Conservation (phyloP, 2,888 invertebrate genomes). For the Acrobasis consociella region DNA sequence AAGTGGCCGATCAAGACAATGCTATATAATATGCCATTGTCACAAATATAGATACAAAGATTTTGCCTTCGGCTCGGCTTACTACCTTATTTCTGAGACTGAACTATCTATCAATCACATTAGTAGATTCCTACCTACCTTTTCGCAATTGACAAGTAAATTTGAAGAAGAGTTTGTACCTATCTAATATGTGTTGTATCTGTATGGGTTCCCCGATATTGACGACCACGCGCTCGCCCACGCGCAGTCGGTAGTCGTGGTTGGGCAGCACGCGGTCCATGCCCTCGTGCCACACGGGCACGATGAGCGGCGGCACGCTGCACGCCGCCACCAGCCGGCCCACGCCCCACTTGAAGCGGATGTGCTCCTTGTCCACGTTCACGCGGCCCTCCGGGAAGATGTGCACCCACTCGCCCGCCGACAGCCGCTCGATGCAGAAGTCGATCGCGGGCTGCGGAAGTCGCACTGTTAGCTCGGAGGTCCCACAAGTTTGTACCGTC, state of each 20-base stretch:
- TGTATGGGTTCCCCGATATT: slow-evolving; percentile 94
- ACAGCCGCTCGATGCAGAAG: slow-evolving; percentile 94
- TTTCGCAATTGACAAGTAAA: too few relatives aligned
- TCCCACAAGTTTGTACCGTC: too few relatives aligned
- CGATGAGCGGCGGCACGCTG: slow-evolving; percentile 85
- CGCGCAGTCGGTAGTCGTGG: slow-evolving; percentile 89
- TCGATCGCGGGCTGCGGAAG: slow-evolving; percentile 90
- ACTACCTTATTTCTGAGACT: too few relatives aligned
- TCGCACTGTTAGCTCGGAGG: background rate
- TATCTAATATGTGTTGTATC: slow-evolving; percentile 86
- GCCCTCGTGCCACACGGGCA: slow-evolving; percentile 97
- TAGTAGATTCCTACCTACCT: too few relatives aligned
- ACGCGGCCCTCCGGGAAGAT: slow-evolving; percentile 99
- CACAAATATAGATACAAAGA: too few relatives aligned
- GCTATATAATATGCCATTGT: too few relatives aligned
- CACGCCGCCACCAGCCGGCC: slow-evolving; percentile 94
- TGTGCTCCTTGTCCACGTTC: slow-evolving; percentile 86
- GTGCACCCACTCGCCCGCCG: slow-evolving; percentile 95
- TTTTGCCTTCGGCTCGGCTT: too few relatives aligned
- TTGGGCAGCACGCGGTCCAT: slow-evolving; percentile 96
- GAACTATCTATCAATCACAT: background rate
- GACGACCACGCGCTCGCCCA: slow-evolving; percentile 90
- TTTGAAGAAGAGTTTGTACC: slow-evolving; percentile 49
- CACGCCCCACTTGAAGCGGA: slow-evolving; percentile 95
- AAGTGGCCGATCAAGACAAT: too few relatives aligned